Base-by-base conservation (phyloP, 1,140 invertebrate genomes). In the Ceratina japonica region DNA sequence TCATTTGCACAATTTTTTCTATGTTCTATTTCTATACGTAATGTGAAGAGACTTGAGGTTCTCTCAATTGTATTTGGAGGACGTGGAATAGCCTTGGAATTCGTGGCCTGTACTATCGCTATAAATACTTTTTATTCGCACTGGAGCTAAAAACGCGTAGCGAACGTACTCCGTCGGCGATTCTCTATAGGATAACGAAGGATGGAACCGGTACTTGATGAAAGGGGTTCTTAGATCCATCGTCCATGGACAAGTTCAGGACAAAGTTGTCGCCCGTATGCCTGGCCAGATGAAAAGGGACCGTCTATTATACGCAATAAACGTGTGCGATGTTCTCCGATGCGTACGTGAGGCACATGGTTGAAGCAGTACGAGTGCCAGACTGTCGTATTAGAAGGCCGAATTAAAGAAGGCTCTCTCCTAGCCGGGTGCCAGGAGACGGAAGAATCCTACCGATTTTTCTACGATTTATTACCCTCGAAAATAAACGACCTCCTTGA, bases 301-400 rank as follows among this genome's bases (percentile, higher is more conserved):
- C 10, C 37, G 37, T 10, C 37, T 44, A 66, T 13, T 15, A 61
- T 16, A 10, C 22, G 15, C 31, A 8, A 31, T 0, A 68, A 15
- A 13, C 13, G 24, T 66, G 37, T 64, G 51, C 18, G 4, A 8
- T 31, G 44, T 64, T 52, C 15, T 3, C 2, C n/a, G 8, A 20
- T n/a, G 24, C 31, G 3, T 24, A 52, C n/a, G 16, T 20, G 54
- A 44, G 31, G 77, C 75, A 51, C 68, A 37, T 15, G 49, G 49
- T 63, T 69, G 84, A 87, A 87, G 82, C 85, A 44, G 59, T 86
- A 86, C 68, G 56, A 86, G 16, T 84, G 75, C 81, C 59, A 79
- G 85, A 31, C 73, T 73, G 61, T 52, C 79, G 79, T n/a, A 58
- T 81, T 59, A 77, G 56, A 13, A 58, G 70, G 22, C 24, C 8